Conservation (phyloP, 2,113 vertebrate genomes). For the Paramormyrops kingsleyae region DNA sequence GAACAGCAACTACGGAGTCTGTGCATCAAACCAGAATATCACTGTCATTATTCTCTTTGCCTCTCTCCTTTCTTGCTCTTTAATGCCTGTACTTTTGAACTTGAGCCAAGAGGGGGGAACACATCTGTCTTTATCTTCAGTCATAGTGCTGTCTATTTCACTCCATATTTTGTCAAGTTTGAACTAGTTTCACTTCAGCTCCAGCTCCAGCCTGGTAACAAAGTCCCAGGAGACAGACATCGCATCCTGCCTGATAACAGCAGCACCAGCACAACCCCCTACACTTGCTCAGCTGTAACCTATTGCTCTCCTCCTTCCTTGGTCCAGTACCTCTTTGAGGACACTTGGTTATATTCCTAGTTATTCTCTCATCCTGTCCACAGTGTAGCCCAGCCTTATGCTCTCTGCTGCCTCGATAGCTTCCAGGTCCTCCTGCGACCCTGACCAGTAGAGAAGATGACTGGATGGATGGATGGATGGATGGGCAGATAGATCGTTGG, state of each 20-base stretch:
- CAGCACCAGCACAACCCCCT: neutral
- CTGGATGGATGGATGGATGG: neutral
- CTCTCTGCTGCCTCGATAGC: neutral
- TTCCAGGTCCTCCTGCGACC: neutral
- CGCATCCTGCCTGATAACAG: neutral
- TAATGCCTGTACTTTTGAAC: neutral
- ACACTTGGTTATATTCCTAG: neutral
- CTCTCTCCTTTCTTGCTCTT: neutral
- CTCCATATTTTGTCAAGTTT: neutral
- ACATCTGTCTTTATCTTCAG: neutral
- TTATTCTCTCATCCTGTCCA: neutral
- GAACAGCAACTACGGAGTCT: neutral
- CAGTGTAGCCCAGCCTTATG: neutral
- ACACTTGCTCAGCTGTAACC: neutral
- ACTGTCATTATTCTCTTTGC: neutral
- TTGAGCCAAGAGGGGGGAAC: neutral
- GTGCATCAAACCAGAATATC: neutral
- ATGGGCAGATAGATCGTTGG: neutral
- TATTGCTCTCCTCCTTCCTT: neutral
- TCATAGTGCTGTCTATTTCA: neutral
- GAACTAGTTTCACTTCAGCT: neutral
- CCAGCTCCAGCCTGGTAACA: neutral
- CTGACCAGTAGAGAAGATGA: neutral
- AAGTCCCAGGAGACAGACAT: neutral
- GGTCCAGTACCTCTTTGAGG: neutral